phyloP scores from a whole-genome alignment of 2,797 vertebrate species.

The Thripadectes ignobilis region DNA sequence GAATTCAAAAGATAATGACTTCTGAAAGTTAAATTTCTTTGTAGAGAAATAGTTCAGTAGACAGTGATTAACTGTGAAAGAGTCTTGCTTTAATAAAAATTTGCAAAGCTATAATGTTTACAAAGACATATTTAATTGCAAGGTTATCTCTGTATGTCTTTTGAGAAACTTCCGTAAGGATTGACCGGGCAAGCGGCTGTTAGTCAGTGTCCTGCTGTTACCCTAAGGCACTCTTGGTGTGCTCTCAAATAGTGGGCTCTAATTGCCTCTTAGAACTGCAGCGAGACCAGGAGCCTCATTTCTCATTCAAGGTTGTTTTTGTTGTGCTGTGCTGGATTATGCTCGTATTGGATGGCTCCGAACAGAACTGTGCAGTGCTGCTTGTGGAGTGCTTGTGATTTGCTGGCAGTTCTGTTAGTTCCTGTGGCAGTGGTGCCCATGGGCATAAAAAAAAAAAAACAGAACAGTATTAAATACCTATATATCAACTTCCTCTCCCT shows the following conservation, averaged over 20 bases:
- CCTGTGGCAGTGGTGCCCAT: not conserved
- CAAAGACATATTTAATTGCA: constrained; percentile 20
- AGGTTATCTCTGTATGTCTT: constrained; percentile 18
- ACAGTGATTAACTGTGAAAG: constrained; percentile 4
- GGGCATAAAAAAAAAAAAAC: not conserved
- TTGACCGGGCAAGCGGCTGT: not conserved
- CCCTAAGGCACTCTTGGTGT: not conserved
- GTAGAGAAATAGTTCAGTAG: not conserved
- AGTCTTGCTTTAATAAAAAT: not conserved
- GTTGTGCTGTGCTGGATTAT: constrained; percentile 9
- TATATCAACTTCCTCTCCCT: constrained; percentile 42
- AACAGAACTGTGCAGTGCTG: not conserved
- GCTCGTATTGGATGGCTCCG: constrained; percentile 31
- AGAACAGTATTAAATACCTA: constrained; percentile 40
- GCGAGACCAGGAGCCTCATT: constrained; percentile 40
- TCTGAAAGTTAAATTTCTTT: constrained; percentile 19
- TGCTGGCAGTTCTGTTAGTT: not conserved
- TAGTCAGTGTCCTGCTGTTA: constrained; percentile 32
- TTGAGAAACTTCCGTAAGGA: not conserved
- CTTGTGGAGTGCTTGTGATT: not conserved
- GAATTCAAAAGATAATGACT: constrained; percentile 43
- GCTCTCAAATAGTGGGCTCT: constrained; percentile 23
- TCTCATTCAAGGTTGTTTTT: constrained; percentile 66
- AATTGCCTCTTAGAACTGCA: constrained; percentile 55
- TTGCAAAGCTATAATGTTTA: constrained; percentile 45